Base-by-base conservation (phyloP, 2,797 vertebrate species). In the Esox masquinongy region DNA sequence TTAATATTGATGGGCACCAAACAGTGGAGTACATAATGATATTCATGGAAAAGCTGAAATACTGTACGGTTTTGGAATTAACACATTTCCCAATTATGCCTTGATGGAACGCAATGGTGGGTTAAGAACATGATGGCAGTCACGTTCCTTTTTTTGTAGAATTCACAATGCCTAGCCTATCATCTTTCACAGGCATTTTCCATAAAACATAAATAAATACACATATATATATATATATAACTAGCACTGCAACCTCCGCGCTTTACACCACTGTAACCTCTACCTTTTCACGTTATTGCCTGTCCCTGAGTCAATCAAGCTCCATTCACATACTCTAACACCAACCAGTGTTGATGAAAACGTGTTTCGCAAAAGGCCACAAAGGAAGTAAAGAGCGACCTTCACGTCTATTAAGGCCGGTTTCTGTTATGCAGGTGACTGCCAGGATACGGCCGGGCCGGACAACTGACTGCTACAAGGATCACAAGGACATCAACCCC, bases 21-120 rank as follows among this genome's bases (percentile, higher is more conserved):
- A 49, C 36, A 19, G 6, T 39, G 67, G 17, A 72, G 26, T n/a
- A 12, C 3, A 72, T 71, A 71, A 71, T 71, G 26, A 71, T 53
- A 71, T 71, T 53, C 26, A 71, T 71, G 26, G 70, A 12, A 71
- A 71, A 34, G 63, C 16, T 29, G 24, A 3, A 71, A 71, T 59
- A 59, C 56, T 59, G 49, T 29, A 31, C 26, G 16, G 15, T 70
- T 24, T 51, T 31, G 14, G 15, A 26, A 49, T 66, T 0, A 66
- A 17, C 63, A 66, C 5, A 66, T 66, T 16, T 15, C 26, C 26
- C 14, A 66, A 29, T 31, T 31, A 31, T 1, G 26, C 29, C 5
- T 66, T 29, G 11, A 66, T 66, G 26, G 29, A 31, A 66, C 16
- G 7, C 64, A 66, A 66, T 19, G 15, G 29, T 66, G 56, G 22